Percentiles rank a stretch among this genome's conserved stretches.
Evolutionary conservation across 2,113 vertebrate species (phyloP).

Genomic region (Centropus unirufus): DNA sequence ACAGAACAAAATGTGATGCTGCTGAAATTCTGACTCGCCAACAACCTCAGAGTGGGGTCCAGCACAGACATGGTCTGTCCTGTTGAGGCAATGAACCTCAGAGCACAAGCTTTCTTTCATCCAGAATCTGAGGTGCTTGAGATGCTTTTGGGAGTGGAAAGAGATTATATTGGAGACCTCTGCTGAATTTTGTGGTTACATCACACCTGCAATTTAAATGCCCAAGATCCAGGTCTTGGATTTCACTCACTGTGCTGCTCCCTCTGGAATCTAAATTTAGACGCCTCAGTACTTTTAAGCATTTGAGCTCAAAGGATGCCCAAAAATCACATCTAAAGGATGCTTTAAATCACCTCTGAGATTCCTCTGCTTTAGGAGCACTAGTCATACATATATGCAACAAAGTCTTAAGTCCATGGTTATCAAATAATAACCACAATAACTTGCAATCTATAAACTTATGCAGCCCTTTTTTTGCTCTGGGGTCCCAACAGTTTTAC

Average conservation of each 20-base stretch:
- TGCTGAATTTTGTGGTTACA: neutral
- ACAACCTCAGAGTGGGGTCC: neutral
- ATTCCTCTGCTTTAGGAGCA: neutral
- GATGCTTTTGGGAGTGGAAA: neutral
- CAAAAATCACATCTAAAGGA: too few relatives aligned
- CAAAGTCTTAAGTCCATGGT: neutral
- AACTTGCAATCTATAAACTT: neutral
- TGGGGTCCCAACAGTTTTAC: neutral
- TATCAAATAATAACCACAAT: neutral
- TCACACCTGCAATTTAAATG: neutral
- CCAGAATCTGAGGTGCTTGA: neutral
- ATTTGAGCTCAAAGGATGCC: neutral
- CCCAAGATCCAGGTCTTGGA: neutral
- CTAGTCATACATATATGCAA: neutral
- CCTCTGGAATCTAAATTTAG: neutral
- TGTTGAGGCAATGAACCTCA: fast-evolving
- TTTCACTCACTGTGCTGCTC: neutral
- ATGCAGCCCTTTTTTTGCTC: neutral
- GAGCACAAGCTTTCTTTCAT: neutral
- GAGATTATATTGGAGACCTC: neutral
- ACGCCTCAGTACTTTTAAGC: neutral
- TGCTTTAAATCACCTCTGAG: neutral
- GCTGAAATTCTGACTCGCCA: neutral
- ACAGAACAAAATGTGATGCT: neutral
- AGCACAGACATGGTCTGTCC: neutral